A percentile compares a stretch with the other conserved stretches of the same genome.
phyloP scores from a whole-genome alignment of 1,140 invertebrate genomes.

The Proctacanthus coquilletti region DNA sequence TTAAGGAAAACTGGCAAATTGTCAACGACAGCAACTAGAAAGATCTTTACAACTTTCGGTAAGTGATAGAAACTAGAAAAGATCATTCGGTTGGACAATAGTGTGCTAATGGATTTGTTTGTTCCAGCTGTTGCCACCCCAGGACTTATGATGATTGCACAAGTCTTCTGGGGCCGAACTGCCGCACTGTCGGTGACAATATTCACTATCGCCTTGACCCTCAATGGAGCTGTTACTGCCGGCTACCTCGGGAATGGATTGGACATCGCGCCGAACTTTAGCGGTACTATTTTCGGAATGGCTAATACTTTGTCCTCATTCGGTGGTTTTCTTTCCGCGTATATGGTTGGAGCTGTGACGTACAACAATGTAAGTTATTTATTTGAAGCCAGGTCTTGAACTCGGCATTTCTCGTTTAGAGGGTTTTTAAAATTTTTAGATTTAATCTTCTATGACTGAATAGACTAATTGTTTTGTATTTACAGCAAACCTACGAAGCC shows the following conservation, averaged over 20 bases:
- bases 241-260: constrained; percentile 78
- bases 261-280: constrained; percentile 80
- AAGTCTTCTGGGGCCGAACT: constrained; percentile 52
- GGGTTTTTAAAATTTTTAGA: constrained; percentile 5
- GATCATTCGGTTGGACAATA: not conserved
- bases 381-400: not conserved
- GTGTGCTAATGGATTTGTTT: too few relatives aligned
- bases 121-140: constrained; percentile 41
- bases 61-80: too few relatives aligned
- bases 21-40: constrained; percentile 52
- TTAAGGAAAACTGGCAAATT: constrained; percentile 43
- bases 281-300: constrained; percentile 79
- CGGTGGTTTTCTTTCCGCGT: constrained; percentile 71
- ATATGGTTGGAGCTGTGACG: constrained; percentile 70
- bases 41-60: constrained; percentile 50
- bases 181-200: constrained; percentile 51
- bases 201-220: constrained; percentile 59
- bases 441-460: constrained; percentile 23
- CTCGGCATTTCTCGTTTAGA: not conserved
- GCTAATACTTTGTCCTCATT: constrained; percentile 80
- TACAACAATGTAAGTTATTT: constrained; percentile 43
- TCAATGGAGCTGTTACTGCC: constrained; percentile 71
- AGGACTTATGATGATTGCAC: constrained; percentile 50
- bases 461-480: constrained; percentile 6
- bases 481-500: constrained; percentile 52